Conservation (phyloP, 2,113 vertebrate genomes). For the Lasiurus borealis region DNA sequence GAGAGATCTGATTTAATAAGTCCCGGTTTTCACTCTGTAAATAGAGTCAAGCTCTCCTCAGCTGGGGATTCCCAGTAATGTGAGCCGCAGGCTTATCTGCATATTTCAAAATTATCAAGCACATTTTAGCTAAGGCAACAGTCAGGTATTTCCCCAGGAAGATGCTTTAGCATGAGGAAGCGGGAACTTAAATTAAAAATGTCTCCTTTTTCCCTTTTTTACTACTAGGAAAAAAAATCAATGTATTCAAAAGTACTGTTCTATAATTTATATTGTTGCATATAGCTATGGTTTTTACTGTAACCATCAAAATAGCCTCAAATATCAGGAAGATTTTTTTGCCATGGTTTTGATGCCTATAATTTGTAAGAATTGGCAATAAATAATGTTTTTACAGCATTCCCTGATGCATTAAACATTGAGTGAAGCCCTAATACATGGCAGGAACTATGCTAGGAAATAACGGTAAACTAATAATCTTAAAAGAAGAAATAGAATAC, state of each 20-base stretch:
- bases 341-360: neutral
- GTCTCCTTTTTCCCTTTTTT: constrained; percentile 14
- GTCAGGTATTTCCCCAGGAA: constrained; percentile 63
- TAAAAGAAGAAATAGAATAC: neutral
- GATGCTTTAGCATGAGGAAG: constrained; percentile 31
- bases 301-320: neutral
- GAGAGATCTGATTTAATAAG: constrained; percentile 80
- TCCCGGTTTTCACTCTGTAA: constrained; percentile 78
- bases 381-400: neutral
- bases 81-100: constrained; percentile 77
- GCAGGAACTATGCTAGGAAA: neutral
- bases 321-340: neutral
- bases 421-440: neutral
- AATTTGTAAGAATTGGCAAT: neutral
- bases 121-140: constrained; percentile 57
- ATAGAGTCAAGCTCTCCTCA: constrained; percentile 77
- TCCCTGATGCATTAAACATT: neutral
- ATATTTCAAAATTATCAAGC: constrained; percentile 80
- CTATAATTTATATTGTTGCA: neutral
- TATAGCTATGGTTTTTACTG: neutral
- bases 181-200: constrained; percentile 54
- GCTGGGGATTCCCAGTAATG: constrained; percentile 65
- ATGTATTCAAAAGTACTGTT: neutral
- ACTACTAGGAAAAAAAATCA: neutral
- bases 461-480: neutral